Conservation (phyloP, 2,113 vertebrate species). For the Pionites leucogaster region DNA sequence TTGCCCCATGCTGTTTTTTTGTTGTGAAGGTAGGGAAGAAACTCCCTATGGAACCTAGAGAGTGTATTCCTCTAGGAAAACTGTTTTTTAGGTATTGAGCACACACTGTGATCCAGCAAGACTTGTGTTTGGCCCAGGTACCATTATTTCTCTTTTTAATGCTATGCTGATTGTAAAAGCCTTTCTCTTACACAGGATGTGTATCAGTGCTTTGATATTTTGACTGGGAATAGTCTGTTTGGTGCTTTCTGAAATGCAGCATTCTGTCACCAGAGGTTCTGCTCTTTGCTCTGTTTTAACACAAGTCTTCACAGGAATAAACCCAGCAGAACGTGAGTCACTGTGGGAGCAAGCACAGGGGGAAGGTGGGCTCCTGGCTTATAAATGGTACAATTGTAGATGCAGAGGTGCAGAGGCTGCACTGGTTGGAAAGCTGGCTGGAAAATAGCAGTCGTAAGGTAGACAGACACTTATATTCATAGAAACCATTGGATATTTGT, state of each 20-base stretch:
- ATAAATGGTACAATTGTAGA: conserved; percentile 60
- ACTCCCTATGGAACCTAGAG: neutral
- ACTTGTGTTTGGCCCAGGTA: neutral
- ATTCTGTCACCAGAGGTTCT: neutral
- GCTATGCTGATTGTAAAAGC: neutral
- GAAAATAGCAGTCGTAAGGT: conserved; percentile 12
- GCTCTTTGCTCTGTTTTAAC: neutral
- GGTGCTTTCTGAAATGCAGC: neutral
- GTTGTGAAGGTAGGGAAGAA: too few species aligned
- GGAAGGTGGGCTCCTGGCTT: conserved; percentile 50
- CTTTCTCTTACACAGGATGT: neutral
- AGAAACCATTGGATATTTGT: neutral
- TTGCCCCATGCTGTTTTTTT: neutral
- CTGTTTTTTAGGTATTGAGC: neutral
- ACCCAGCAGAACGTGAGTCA: conserved; percentile 18
- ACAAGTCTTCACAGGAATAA: neutral
- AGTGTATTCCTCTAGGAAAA: neutral
- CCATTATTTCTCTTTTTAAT: neutral
- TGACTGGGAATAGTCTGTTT: neutral
- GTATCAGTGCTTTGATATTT: neutral
- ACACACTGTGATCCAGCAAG: neutral
- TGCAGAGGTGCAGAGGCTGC: neutral
- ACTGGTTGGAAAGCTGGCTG: conserved; percentile 43
- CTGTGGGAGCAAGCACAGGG: neutral
- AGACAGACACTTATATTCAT: neutral